Evolutionary conservation across 35 echinoderm and acorn worm species (phyloP).

Genomic region (Acanthaster planci): DNA sequence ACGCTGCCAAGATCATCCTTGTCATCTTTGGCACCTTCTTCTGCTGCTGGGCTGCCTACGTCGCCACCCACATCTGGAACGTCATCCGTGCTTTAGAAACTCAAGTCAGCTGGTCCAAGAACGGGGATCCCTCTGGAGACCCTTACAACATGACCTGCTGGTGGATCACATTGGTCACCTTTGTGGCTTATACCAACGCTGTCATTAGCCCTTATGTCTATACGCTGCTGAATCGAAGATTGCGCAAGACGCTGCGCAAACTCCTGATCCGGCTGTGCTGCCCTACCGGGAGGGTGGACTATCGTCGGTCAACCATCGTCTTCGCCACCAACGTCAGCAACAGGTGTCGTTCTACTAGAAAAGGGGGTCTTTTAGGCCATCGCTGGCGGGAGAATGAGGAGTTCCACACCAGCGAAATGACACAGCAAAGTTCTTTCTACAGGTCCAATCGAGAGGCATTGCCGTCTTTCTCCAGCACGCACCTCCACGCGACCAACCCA

Average conservation of each 20-base stretch:
- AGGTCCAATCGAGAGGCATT: too few relatives aligned
- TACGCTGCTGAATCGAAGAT: not conserved
- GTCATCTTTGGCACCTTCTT: slow-evolving; percentile 11
- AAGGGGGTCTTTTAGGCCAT: not conserved
- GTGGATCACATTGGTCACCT: not conserved
- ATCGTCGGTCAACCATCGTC: not conserved
- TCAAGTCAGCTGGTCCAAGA: not conserved
- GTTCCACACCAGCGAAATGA: not conserved
- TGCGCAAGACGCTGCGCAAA: slow-evolving; percentile 6
- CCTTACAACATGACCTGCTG: not conserved
- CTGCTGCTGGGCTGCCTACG: slow-evolving; percentile 9
- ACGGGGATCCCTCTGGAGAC: not conserved
- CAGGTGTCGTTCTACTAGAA: not conserved
- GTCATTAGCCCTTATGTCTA: not conserved
- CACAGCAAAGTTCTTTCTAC: not conserved
- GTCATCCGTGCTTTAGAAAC: not conserved
- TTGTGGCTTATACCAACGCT: not conserved
- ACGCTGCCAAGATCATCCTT: not conserved
- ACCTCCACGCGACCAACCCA: too few relatives aligned
- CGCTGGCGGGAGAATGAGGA: not conserved
- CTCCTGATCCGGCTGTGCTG: slow-evolving; percentile 3
- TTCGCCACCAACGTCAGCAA: not conserved
- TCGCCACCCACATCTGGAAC: not conserved
- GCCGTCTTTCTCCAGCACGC: too few relatives aligned
- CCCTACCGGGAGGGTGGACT: not conserved